These are phyloP conservation scores for Cryptocephalus moraei DNA, from an alignment of 2,888 invertebrate genomes.

Conservation along the genomic window DNA sequence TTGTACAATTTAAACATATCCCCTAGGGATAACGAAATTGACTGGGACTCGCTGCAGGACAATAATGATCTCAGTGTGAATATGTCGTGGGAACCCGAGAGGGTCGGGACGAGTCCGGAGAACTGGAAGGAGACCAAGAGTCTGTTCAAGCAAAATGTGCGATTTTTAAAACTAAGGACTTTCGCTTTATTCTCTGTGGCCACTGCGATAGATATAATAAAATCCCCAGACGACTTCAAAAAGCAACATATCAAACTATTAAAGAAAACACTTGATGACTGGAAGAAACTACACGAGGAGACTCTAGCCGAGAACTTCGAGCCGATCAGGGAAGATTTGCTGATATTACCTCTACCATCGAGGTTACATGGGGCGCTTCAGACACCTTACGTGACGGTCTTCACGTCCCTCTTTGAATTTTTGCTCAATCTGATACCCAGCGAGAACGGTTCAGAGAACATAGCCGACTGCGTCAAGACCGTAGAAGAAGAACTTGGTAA, in stretches of 20 bases:
- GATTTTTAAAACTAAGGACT: slow-evolving; percentile 28
- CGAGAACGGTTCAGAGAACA: slow-evolving; percentile 11
- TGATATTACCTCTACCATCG: slow-evolving; percentile 30
- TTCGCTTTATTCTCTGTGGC: slow-evolving; percentile 24
- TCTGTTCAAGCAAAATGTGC: slow-evolving; percentile 28
- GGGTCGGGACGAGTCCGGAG: slow-evolving; percentile 32
- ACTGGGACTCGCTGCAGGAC: slow-evolving; percentile 53
- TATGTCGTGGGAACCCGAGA: slow-evolving; percentile 56
- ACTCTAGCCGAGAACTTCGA: slow-evolving; percentile 10
- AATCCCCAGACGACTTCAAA: slow-evolving; percentile 26
- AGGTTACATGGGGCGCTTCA: slow-evolving; percentile 27
- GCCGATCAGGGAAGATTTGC: slow-evolving; percentile 19
- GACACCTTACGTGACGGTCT: slow-evolving; percentile 25
- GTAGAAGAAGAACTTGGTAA: slow-evolving; percentile 17
- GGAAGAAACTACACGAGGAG: slow-evolving; percentile 21
- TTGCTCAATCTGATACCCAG: slow-evolving; percentile 17
- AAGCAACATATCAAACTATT: slow-evolving; percentile 24
- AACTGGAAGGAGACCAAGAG: slow-evolving; percentile 30
- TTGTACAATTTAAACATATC: slow-evolving; percentile 49
- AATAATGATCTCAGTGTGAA: slow-evolving; percentile 70
- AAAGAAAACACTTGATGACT: slow-evolving; percentile 22
- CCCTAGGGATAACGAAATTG: slow-evolving; percentile 48
- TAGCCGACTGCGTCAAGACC: slow-evolving; percentile 7
- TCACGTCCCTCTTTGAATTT: slow-evolving; percentile 26
- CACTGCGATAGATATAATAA: slow-evolving; percentile 25